Base-by-base conservation (phyloP, 2,113 vertebrate species). In the Tupaia tana region DNA sequence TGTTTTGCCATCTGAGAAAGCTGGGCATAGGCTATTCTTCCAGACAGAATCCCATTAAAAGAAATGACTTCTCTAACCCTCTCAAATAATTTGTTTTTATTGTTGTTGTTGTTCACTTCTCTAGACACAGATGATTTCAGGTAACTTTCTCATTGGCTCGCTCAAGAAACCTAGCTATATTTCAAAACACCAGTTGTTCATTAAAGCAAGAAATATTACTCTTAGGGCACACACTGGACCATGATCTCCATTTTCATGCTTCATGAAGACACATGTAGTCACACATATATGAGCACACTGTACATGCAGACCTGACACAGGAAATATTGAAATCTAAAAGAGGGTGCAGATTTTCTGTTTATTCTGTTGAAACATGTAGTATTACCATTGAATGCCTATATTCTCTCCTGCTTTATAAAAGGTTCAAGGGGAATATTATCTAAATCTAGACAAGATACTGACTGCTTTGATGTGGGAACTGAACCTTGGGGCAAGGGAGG, bases 1-100 rank as follows among this genome's bases (percentile, higher is more conserved):
- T 56, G 52, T 77, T 93, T 90, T 85, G 79, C 85, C 67, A 75
- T 85, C 94, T 69, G 43, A 95, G 87, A 94, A 96, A 93, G 86
- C 63, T 31, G 80, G 64, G 64, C 69, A 86, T 8, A 63, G 43
- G 18, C 88, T 85, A 92, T 90, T 96, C 67, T 95, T 95, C 90
- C 43, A 96, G 91, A 95, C 70, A 83, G 81, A 64, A 95, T 83
- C 69, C 34, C 61, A 94, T 89, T 93, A 96, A 97, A 97, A 90
- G 64, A 94, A 97, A 94, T 22, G 64, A 16, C 43, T 89, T 97
- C 74, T 82, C 79, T 78, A 87, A 95, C 64, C 12, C 31, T 95
- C 88, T 94, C 64, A 95, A 95, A 85, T 91, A 89, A 95, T 83
- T 90, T 59, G 58, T 59, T 59, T 11, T 59, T 59, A 59, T 59